Base-by-base conservation (phyloP, 2,888 invertebrate genomes). In the Pheosia tremula region DNA sequence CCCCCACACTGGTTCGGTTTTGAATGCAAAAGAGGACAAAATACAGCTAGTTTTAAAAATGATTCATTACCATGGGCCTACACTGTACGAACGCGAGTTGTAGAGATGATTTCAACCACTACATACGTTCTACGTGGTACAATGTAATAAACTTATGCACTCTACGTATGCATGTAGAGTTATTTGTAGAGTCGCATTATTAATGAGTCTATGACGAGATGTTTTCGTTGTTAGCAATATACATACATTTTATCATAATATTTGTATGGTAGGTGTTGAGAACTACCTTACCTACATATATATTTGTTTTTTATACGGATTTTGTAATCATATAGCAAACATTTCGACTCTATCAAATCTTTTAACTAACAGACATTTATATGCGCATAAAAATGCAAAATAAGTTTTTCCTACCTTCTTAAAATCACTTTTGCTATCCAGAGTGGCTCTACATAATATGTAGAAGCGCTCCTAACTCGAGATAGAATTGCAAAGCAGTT, bases 21-120 rank as follows among this genome's bases (percentile, higher is more conserved):
- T 47, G 3, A 4, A 47, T 5, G 4, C 4, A n/a, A 11, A 47
- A 47, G 5, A 4, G 4, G 5, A n/a, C 47, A n/a, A 3, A 50
- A 3, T 50, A 50, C 6, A 50, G 9, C 6, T 41, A 56, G 7
- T 0, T 38, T 55, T 4, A 45, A 43, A 13, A 43, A 13, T 50
- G n/a, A 56, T 11, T 8, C 45, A 58, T 13, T 72, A 70, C 63
- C 38, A 45, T 45, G 59, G 80, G 72, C 80, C 72, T 0, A 61
- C 76, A 83, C 64, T 87, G 83, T 80, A 86, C 24, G 24, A 24
- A 24, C 24, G 24, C 24, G 24, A 24, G 24, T 69, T 80, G 84
- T 82, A 87, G 88, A 86, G 89, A 84, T 82, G 88, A 78, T 83
- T 85, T 84, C 83, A 76, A 62, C 56, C 65, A 56, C 66, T 69